A percentile compares a stretch with the other conserved stretches of the same genome.
phyloP scores from a whole-genome alignment of 2,888 invertebrate genomes.

The Laothoe populi region DNA sequence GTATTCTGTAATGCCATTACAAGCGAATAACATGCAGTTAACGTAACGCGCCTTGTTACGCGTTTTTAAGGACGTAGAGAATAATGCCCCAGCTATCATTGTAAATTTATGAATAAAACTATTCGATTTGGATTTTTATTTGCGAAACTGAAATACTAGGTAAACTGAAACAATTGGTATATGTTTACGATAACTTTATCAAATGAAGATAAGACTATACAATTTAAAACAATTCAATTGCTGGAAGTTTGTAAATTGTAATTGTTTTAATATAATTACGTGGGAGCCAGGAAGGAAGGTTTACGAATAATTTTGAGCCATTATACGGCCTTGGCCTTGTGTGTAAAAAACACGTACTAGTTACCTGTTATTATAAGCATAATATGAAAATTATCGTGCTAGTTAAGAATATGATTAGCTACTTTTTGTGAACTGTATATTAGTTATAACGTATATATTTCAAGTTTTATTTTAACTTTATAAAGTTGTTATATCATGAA shows the following conservation, averaged over 20 bases:
- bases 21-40: no score
- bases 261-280: conserved; percentile 38
- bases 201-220: conserved; percentile 8
- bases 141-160: conserved; percentile 1
- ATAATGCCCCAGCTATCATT: no score
- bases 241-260: background rate
- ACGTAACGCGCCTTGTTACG: no score
- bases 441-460: conserved; percentile 10
- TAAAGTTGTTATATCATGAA: background rate
- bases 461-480: conserved; percentile 26
- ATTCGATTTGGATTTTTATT: conserved; percentile 12
- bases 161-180: background rate
- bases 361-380: conserved; percentile 37
- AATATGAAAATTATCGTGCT: conserved; percentile 41
- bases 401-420: conserved; percentile 19
- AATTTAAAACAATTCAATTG: conserved; percentile 10
- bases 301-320: conserved; percentile 47
- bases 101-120: conserved; percentile 3
- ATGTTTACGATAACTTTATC: background rate
- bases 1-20: no score
- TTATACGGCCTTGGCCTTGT: conserved; percentile 47
- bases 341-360: conserved; percentile 46
- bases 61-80: no score
- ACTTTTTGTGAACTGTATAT: conserved; percentile 5
- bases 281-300: conserved; percentile 46